Evolutionary conservation across 1,140 invertebrate species (phyloP), one percentile per base, ranked within the genome.

Genomic region (Drosophila persimilis): DNA sequence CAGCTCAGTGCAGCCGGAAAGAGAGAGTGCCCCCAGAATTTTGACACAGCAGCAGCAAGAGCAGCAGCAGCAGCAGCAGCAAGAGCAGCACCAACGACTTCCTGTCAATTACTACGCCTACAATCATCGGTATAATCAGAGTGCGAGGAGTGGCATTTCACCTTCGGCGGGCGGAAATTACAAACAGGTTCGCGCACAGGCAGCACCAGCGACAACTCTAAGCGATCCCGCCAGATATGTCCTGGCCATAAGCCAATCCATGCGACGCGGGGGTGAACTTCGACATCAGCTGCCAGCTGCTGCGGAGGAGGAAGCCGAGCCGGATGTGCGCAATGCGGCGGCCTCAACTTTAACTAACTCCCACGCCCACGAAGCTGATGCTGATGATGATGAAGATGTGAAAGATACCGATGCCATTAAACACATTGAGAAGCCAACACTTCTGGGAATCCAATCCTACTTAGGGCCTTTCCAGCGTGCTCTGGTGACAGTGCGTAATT

Each of bases 61-160:
- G 7, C 64, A 63, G 31, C 50, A 70, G 24, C 13, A 57, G 15
- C 41, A 69, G n/a, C 29, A 50, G 11, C 7, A 65, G 24, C 35
- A 64, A 24, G 45, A 62, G 43, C 62, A 61, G 39, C 48, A 46
- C 8, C 60, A 67, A 60, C 65, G 61, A 77, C 81, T 73, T 90
- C 86, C 80, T 77, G 65, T 70, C 70, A 80, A 83, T 83, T 90
- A 90, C 67, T 90, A 86, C 59, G 77, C 86, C 65, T 86, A 90
- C 81, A 90, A 90, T 72, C 88, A 86, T 46, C 81, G 86, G 15
- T 86, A 83, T 69, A 81, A 90, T 57, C 41, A 66, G 20, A 74
- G 67, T 43, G 57, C 8, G 50, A 39, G 35, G 11, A 11, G 11
- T 13, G 3, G 11, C 35, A 39, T 11, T 13, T 5, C 54, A 29